Conservation (phyloP, 1,140 invertebrate genomes). For the Pseudoatta argentina region DNA sequence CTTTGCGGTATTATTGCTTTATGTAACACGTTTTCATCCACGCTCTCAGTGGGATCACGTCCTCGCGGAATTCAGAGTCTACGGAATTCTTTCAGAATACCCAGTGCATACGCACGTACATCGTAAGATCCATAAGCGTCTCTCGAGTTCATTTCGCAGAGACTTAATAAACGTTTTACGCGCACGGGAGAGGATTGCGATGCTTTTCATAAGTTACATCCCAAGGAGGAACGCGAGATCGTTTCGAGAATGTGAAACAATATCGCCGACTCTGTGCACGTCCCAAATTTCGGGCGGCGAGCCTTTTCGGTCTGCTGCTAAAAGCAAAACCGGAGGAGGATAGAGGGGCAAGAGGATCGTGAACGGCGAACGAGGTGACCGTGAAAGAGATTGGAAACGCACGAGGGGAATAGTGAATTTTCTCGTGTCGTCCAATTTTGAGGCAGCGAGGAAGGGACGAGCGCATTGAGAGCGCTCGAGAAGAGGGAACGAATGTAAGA, state of each 20-base stretch:
- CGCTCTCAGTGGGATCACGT: constrained; percentile 3
- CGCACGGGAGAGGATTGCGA: constrained; percentile 54
- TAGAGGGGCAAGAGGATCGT: background rate
- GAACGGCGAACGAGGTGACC: constrained; percentile 23
- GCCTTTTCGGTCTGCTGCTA: background rate
- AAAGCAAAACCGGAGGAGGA: background rate
- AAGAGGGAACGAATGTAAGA: constrained; percentile 23
- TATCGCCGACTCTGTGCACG: constrained; percentile 48
- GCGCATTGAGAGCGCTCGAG: constrained; percentile 54
- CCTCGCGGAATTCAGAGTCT: background rate
- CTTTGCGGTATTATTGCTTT: constrained; percentile 38
- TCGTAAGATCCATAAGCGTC: constrained; percentile 57
- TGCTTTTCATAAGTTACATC: constrained; percentile 64
- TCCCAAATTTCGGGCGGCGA: constrained; percentile 52
- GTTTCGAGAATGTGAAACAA: constrained; percentile 59
- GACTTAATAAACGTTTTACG: constrained; percentile 76
- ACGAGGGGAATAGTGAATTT: constrained; percentile 63
- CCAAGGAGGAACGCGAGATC: constrained; percentile 15
- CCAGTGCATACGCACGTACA: constrained; percentile 46
- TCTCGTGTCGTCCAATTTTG: constrained; percentile 77
- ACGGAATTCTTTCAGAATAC: constrained; percentile 38
- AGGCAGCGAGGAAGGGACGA: constrained; percentile 61
- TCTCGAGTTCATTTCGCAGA: constrained; percentile 70
- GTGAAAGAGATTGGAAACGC: constrained; percentile 8
- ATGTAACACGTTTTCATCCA: constrained; percentile 54